Conservation (phyloP, 2,113 vertebrate species). For the Rousettus leschenaultii region DNA sequence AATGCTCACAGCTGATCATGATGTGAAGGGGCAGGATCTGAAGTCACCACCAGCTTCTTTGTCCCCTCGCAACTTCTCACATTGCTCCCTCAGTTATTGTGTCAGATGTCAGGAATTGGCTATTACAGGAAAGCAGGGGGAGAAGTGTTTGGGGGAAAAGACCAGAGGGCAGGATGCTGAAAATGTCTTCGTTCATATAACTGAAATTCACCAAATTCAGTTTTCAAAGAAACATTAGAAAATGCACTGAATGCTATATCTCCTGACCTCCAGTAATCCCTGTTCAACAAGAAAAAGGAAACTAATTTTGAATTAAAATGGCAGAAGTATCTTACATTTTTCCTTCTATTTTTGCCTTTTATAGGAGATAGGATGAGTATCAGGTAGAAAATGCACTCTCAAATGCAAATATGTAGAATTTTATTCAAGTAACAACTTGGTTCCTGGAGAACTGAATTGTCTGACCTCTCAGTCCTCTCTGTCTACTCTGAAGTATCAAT, state of each 20-base stretch:
- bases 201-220: not conserved
- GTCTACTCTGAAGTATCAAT: no score
- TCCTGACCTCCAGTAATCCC: not conserved
- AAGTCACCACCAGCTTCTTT: not conserved
- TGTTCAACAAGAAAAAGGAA: not conserved
- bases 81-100: not conserved
- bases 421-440: not conserved
- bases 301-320: not conserved
- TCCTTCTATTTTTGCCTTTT: not conserved
- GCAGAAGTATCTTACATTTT: not conserved
- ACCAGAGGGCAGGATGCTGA: not conserved
- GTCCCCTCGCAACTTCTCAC: not conserved
- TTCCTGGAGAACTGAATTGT: not conserved
- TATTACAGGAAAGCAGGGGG: not conserved
- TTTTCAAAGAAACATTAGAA: not conserved
- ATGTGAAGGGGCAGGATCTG: not conserved
- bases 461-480: accelerated
- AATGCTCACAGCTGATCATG: not conserved
- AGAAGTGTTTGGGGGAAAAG: not conserved
- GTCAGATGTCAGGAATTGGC: not conserved
- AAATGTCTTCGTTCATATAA: not conserved
- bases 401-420: not conserved
- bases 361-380: not conserved
- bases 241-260: not conserved
- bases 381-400: not conserved